phyloP scores from a whole-genome alignment of 1,140 invertebrate species.

The Calliopsis andreniformis region DNA sequence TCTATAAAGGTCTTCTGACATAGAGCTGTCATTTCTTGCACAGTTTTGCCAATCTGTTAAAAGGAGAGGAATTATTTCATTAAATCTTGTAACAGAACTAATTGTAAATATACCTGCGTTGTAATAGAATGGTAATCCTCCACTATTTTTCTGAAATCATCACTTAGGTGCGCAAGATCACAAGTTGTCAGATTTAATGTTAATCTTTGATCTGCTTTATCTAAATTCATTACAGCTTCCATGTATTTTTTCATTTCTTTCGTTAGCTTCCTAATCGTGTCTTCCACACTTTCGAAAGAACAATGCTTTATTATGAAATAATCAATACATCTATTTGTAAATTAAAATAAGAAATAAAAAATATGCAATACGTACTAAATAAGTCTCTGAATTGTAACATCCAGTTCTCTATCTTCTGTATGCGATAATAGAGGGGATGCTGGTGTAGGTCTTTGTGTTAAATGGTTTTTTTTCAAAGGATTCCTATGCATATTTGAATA shows the following conservation, averaged over 20 bases:
- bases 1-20: slow-evolving; percentile 77
- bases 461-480: slow-evolving; percentile 71
- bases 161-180: slow-evolving; percentile 71
- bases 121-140: slow-evolving; percentile 79
- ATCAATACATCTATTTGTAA: neutral
- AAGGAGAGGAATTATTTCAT: neutral
- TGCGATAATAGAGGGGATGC: slow-evolving; percentile 72
- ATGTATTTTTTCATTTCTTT: slow-evolving; percentile 79
- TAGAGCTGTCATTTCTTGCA: slow-evolving; percentile 70
- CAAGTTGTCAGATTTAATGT: slow-evolving; percentile 75
- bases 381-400: slow-evolving; percentile 74
- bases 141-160: slow-evolving; percentile 76
- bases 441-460: slow-evolving; percentile 72
- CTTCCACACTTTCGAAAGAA: slow-evolving; percentile 71
- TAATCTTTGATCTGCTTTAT: slow-evolving; percentile 74
- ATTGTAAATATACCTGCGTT: slow-evolving; percentile 68
- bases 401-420: slow-evolving; percentile 73
- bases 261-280: slow-evolving; percentile 73
- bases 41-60: slow-evolving; percentile 73
- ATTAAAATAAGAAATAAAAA: neutral
- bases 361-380: slow-evolving; percentile 69
- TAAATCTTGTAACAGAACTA: neutral
- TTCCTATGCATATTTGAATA: slow-evolving; percentile 62
- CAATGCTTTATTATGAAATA: neutral
- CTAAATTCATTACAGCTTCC: slow-evolving; percentile 69